Percentiles rank a stretch among this genome's conserved stretches.
Conservation (phyloP, 2,113 vertebrate species). For the Ammodytes marinus region DNA sequence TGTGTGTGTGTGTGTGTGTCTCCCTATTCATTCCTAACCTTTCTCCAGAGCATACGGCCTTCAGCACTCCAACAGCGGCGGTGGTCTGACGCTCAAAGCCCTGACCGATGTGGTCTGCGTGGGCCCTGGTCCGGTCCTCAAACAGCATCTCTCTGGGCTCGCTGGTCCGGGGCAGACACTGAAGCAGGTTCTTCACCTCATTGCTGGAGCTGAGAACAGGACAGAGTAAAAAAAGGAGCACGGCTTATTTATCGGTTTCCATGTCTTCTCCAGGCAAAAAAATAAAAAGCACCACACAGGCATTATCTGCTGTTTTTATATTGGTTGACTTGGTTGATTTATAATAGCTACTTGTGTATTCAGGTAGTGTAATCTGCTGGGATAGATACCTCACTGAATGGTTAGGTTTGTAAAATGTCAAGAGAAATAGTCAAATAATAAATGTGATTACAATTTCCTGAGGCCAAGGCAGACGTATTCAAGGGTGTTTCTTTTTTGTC, state of each 20-base stretch:
- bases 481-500: background rate
- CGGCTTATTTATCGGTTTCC: conserved; percentile 31
- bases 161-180: conserved; percentile 97
- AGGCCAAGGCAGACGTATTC: background rate
- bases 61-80: conserved; percentile 96
- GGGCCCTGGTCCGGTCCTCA: conserved; percentile 95
- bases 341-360: background rate
- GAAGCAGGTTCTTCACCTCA: conserved; percentile 99
- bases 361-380: background rate
- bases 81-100: conserved; percentile 97
- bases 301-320: conserved; percentile 4
- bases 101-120: conserved; percentile 98
- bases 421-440: background rate
- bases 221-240: background rate
- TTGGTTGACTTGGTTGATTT: conserved; percentile 7
- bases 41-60: conserved; percentile 92
- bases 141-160: conserved; percentile 98
- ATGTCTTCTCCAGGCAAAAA: conserved; percentile 26
- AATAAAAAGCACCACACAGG: conserved; percentile 28
- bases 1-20: background rate
- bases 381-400: background rate
- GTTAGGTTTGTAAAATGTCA: background rate
- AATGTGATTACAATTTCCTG: background rate
- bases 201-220: conserved; percentile 91
- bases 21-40: conserved; percentile 82